These are phyloP conservation scores for Lepus oiostolus DNA, from an alignment of 2,797 vertebrate genomes.

Conservation along the genomic window DNA sequence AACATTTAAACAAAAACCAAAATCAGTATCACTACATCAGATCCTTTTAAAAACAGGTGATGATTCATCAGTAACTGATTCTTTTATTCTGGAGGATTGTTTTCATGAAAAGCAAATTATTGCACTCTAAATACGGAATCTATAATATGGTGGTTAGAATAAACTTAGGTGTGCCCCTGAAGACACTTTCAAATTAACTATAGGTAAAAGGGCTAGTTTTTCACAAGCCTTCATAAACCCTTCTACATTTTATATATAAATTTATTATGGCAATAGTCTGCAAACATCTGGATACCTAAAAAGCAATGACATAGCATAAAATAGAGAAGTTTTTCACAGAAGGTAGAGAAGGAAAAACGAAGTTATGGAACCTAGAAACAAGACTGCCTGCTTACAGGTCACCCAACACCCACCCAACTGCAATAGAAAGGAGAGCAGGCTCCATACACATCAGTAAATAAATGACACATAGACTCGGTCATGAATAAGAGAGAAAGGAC, in stretches of 20 bases:
- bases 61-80: not conserved
- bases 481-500: constrained; percentile 77
- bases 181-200: constrained; percentile 34
- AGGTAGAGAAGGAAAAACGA: constrained; percentile 50
- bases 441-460: constrained; percentile 56
- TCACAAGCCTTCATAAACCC: not conserved
- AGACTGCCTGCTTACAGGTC: not conserved
- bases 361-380: constrained; percentile 25
- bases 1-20: too few species aligned
- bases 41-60: constrained; percentile 7
- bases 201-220: not conserved
- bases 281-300: constrained; percentile 28
- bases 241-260: not conserved
- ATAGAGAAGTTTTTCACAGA: constrained; percentile 1
- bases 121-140: not conserved
- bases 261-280: not conserved
- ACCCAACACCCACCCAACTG: accelerated
- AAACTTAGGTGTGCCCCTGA: not conserved
- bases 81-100: not conserved
- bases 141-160: constrained; percentile 17
- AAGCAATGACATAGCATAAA: constrained; percentile 60
- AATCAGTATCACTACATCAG: not conserved
- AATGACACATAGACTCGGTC: constrained; percentile 69
- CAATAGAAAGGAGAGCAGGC: constrained; percentile 25
- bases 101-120: constrained; percentile 29